Conservation (phyloP, 2,888 invertebrate genomes). For the Tortrix viridana region DNA sequence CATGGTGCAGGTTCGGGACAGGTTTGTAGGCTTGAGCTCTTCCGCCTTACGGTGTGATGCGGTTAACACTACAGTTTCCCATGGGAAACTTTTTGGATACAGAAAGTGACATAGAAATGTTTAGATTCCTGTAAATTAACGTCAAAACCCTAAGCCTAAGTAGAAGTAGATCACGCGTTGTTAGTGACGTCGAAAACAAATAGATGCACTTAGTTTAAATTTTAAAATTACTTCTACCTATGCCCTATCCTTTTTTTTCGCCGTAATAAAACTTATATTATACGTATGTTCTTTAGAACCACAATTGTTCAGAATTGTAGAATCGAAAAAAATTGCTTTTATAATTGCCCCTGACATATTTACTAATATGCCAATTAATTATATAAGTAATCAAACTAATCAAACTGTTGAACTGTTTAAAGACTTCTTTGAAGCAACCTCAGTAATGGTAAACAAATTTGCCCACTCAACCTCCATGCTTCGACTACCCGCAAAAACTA, state of each 20-base stretch:
- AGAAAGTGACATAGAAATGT: background rate
- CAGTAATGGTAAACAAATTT: constrained; percentile 19
- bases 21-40: constrained; percentile 16
- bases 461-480: constrained; percentile 20
- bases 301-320: too few species aligned
- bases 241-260: too few species aligned
- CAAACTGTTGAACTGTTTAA: background rate
- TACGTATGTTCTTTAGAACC: too few species aligned
- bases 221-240: too few species aligned
- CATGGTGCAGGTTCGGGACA: constrained; percentile 13
- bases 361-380: too few species aligned
- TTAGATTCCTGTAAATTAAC: constrained; percentile 2
- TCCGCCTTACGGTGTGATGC: background rate
- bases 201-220: too few species aligned
- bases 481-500: constrained; percentile 25
- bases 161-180: background rate
- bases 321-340: too few species aligned
- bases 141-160: background rate
- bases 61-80: background rate
- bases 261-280: too few species aligned
- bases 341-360: too few species aligned
- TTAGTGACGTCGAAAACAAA: too few species aligned
- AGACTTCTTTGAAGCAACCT: constrained; percentile 10
- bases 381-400: too few species aligned
- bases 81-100: background rate